Evolutionary conservation across 2,888 invertebrate species (phyloP).

Genomic region (Encarsia formosa): DNA sequence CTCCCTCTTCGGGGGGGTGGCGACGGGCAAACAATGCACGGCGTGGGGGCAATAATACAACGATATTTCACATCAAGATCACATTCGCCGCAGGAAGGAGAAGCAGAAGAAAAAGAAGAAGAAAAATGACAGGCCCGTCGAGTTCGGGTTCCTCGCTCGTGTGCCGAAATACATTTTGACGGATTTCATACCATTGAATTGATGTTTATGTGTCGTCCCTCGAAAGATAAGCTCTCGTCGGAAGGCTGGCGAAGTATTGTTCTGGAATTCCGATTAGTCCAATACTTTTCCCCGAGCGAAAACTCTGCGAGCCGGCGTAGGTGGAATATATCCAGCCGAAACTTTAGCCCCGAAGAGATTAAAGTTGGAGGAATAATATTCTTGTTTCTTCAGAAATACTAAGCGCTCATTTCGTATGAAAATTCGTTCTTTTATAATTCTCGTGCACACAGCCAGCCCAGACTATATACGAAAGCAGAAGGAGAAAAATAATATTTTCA

Average conservation of each 20-base stretch:
- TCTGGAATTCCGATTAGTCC: constrained; percentile 17
- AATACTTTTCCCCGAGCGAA: no score
- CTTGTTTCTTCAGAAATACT: constrained; percentile 5
- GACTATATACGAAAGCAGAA: constrained; percentile 10
- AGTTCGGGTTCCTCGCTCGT: no score
- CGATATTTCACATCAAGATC: constrained; percentile 50
- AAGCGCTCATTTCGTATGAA: constrained; percentile 18
- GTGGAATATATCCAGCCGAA: no score
- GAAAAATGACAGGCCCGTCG: constrained; percentile 45
- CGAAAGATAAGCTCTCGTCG: constrained; percentile 29
- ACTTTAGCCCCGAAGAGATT: no score
- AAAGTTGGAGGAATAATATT: background rate
- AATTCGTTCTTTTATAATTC: constrained; percentile 18
- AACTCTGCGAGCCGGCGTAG: no score
- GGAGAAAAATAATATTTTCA: constrained; percentile 20
- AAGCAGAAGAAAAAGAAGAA: no score
- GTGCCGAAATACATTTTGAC: constrained; percentile 50
- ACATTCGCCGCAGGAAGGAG: constrained; percentile 42
- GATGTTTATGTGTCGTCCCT: constrained; percentile 49
- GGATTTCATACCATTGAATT: constrained; percentile 51
- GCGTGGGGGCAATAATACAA: constrained; percentile 44
- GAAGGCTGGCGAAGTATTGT: constrained; percentile 37
- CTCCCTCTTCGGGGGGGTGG: constrained; percentile 21
- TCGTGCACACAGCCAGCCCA: no score
- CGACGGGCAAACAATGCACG: constrained; percentile 30